Evolutionary conservation across 1,140 invertebrate species (phyloP).

Genomic region (Orius insidiosus): DNA sequence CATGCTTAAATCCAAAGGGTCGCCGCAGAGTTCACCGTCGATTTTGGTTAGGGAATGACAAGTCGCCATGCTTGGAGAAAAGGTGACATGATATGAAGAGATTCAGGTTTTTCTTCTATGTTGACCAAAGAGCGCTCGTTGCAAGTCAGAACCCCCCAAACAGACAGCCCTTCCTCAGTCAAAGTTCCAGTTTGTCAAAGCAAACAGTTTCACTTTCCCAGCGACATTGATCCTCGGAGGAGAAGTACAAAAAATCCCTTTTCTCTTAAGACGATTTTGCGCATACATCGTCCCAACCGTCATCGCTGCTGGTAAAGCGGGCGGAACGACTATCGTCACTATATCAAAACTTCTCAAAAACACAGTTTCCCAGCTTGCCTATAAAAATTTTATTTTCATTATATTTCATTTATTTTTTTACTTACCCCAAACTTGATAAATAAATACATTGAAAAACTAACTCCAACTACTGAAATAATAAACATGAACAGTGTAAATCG

Average conservation of each 20-base stretch:
- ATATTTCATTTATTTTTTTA: neutral
- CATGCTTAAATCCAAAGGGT: conserved; percentile 72
- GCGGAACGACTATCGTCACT: conserved; percentile 89
- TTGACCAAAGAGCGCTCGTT: conserved; percentile 22
- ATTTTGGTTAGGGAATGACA: conserved; percentile 68
- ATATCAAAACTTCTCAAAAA: conserved; percentile 58
- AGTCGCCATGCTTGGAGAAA: conserved; percentile 45
- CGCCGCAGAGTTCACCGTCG: conserved; percentile 52
- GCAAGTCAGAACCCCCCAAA: conserved; percentile 67
- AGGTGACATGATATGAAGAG: conserved; percentile 29
- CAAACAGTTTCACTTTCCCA: conserved; percentile 80
- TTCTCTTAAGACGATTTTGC: conserved; percentile 55
- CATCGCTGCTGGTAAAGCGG: conserved; percentile 82
- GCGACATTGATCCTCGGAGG: conserved; percentile 74
- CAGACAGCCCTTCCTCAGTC: conserved; percentile 84
- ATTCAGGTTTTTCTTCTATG: conserved; percentile 23
- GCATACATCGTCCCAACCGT: conserved; percentile 71
- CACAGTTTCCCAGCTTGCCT: conserved; percentile 28
- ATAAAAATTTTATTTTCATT: conserved; percentile 15
- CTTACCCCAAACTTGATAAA: conserved; percentile 34
- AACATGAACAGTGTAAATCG: conserved; percentile 50
- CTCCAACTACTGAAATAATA: conserved; percentile 33
- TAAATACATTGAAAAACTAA: conserved; percentile 35
- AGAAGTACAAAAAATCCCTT: conserved; percentile 76
- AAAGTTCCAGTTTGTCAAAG: conserved; percentile 92